These are phyloP conservation scores for Penaeus indicus DNA, from an alignment of 1,140 invertebrate species.

Conservation along the genomic window DNA sequence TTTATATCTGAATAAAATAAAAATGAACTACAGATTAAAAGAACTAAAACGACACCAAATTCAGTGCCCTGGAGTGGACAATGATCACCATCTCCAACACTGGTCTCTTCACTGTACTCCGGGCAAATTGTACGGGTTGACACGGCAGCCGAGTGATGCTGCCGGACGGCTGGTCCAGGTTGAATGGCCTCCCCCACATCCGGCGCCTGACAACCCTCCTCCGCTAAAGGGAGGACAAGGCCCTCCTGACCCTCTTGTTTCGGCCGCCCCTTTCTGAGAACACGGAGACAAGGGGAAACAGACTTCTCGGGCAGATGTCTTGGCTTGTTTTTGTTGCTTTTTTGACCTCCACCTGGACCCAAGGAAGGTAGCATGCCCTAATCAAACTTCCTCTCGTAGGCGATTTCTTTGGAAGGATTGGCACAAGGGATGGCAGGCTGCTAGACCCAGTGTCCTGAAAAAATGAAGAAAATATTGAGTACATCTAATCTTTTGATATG, in stretches of 20 bases:
- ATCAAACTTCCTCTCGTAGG: conserved; percentile 85
- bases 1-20: too few species aligned
- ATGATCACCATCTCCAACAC: conserved; percentile 17
- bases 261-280: not conserved
- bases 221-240: conserved; percentile 13
- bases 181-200: not conserved
- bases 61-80: conserved; percentile 23
- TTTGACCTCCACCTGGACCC: conserved; percentile 35
- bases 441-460: conserved; percentile 68
- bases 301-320: not conserved
- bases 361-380: conserved; percentile 69
- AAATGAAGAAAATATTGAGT: conserved; percentile 3
- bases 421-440: conserved; percentile 85
- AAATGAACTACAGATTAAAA: not conserved
- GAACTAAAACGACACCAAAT: not conserved
- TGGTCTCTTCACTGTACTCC: not conserved
- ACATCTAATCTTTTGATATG: not conserved
- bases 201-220: too few species aligned
- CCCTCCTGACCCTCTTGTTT: conserved; percentile 39
- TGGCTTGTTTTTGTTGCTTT: not conserved
- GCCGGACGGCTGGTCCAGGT: not conserved
- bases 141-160: not conserved
- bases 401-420: conserved; percentile 91
- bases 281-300: too few species aligned
- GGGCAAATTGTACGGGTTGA: not conserved